phyloP scores from a whole-genome alignment of 2,888 invertebrate species.

The Drosophila yooni region DNA sequence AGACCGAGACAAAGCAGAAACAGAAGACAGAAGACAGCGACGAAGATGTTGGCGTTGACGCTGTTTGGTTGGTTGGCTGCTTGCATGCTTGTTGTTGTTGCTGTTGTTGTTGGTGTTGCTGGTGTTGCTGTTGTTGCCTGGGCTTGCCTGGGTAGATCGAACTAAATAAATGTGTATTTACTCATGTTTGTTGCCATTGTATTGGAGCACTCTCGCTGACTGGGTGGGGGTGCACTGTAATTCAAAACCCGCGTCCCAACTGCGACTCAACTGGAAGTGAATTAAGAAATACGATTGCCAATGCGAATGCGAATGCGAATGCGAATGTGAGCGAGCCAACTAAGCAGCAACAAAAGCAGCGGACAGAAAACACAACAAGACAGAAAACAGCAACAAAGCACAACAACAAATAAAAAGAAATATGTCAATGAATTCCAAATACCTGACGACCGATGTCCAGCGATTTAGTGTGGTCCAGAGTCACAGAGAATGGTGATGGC shows the following conservation, averaged over 20 bases:
- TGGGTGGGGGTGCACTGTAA: conserved; percentile 64
- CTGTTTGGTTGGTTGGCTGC: conserved; percentile 32
- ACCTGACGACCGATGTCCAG: conserved; percentile 61
- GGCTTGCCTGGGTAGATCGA: conserved; percentile 54
- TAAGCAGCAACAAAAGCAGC: conserved; percentile 20
- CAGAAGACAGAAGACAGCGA: conserved; percentile 12
- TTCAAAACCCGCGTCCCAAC: conserved; percentile 60
- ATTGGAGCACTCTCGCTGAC: neutral
- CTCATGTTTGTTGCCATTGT: conserved; percentile 37
- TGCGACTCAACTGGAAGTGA: conserved; percentile 52
- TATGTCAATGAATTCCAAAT: conserved; percentile 79
- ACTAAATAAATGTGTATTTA: conserved; percentile 76
- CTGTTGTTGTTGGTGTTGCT: neutral
- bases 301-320: conserved; percentile 34
- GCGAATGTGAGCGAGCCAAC: conserved; percentile 18
- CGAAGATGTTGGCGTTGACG: conserved; percentile 50
- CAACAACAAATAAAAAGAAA: conserved; percentile 41
- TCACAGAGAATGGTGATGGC: neutral
- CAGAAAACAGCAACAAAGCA: conserved; percentile 3
- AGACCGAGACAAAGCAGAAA: conserved; percentile 8
- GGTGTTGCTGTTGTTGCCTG: neutral
- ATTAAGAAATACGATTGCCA: conserved; percentile 52
- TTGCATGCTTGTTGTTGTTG: conserved; percentile 7
- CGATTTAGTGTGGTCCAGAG: conserved; percentile 58
- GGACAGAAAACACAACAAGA: conserved; percentile 6